A percentile compares a stretch with the other conserved stretches of the same genome.
phyloP scores from a whole-genome alignment of 2,113 vertebrate genomes.

The Hyla sarda region DNA sequence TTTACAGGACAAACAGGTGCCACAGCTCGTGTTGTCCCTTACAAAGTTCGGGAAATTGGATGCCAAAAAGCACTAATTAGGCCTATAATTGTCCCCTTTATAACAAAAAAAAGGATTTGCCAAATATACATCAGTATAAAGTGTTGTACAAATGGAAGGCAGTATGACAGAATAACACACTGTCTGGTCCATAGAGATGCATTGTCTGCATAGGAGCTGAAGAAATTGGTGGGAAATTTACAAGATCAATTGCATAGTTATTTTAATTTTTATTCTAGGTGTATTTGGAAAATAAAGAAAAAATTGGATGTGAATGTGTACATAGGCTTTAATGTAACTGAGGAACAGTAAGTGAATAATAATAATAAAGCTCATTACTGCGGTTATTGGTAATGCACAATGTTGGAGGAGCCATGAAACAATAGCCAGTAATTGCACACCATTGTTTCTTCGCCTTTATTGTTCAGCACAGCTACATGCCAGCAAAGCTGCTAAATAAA shows the following conservation, averaged over 20 bases:
- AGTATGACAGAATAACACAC: too few species aligned
- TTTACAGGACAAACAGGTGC: too few species aligned
- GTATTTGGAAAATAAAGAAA: background rate
- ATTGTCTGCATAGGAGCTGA: too few species aligned
- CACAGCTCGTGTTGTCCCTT: too few species aligned
- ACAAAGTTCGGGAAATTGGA: too few species aligned
- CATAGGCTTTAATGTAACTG: background rate
- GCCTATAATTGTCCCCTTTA: too few species aligned
- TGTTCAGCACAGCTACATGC: background rate
- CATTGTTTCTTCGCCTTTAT: background rate
- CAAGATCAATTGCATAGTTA: background rate
- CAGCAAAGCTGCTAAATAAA: conserved; percentile 27
- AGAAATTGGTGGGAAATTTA: too few species aligned
- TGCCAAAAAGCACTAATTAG: too few species aligned
- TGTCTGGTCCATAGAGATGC: too few species aligned
- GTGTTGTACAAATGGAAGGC: too few species aligned
- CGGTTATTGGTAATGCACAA: background rate
- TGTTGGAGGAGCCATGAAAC: background rate
- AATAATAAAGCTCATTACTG: background rate
- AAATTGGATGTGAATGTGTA: background rate
- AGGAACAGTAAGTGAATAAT: background rate
- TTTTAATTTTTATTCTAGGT: background rate
- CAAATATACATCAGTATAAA: too few species aligned
- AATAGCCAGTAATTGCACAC: conserved; percentile 28
- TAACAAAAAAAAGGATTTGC: too few species aligned